Evolutionary conservation across 2,888 invertebrate species (phyloP).

Genomic region (Uloborus plumipes): DNA sequence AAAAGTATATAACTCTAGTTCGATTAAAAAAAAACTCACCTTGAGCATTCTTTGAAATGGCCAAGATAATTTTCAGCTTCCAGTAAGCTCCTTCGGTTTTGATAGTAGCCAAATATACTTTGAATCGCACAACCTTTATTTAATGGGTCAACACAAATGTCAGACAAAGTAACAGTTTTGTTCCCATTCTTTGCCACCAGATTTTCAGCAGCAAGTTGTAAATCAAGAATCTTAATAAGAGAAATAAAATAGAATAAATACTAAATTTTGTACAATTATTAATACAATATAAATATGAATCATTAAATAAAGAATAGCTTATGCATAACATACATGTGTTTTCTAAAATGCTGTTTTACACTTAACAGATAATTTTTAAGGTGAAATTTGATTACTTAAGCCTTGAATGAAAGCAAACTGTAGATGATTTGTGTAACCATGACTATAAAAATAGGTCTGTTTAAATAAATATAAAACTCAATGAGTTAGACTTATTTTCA

Average conservation of each 20-base stretch:
- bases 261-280: background rate
- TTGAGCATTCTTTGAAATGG: slow-evolving; percentile 80
- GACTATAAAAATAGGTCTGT: no score
- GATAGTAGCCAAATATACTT: slow-evolving; percentile 92
- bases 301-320: no score
- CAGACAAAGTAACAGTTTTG: slow-evolving; percentile 75
- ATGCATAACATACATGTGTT: no score
- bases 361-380: no score
- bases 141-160: slow-evolving; percentile 94
- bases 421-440: no score
- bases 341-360: no score
- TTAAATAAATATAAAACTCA: no score
- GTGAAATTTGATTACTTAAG: no score
- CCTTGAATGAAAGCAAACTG: no score
- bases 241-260: background rate
- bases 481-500: no score
- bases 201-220: slow-evolving; percentile 46
- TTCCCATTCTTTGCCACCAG: slow-evolving; percentile 68
- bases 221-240: slow-evolving; percentile 47
- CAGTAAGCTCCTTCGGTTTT: slow-evolving; percentile 79
- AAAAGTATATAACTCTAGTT: background rate
- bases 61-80: slow-evolving; percentile 79
- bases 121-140: slow-evolving; percentile 86
- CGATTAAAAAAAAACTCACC: slow-evolving; percentile 71
- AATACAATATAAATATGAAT: no score